These are phyloP conservation scores for Bergia sp. DNA, from an alignment of 92 coral and sea anemone species.

Conservation along the genomic window DNA sequence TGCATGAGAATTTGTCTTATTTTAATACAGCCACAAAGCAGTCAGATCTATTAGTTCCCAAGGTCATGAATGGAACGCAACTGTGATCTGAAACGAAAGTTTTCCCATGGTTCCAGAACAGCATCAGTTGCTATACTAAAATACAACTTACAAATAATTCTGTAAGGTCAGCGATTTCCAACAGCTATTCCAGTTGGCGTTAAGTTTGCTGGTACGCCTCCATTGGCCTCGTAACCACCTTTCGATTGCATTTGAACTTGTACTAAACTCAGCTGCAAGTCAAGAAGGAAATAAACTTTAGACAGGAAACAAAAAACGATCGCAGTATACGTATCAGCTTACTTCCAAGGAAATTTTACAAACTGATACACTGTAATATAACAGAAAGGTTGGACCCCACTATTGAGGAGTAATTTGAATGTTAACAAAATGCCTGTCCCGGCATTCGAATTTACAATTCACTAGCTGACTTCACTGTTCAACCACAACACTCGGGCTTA, in stretches of 20 bases:
- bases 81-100: neutral
- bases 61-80: neutral
- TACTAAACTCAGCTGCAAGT: constrained; percentile 71
- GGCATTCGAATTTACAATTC: constrained; percentile 5
- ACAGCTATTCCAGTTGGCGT: constrained; percentile 81
- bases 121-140: neutral
- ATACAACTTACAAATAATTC: constrained; percentile 50
- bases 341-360: neutral
- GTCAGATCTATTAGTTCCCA: constrained; percentile 13
- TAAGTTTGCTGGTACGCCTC: constrained; percentile 50
- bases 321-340: neutral
- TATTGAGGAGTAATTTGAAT: neutral
- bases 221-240: constrained; percentile 74
- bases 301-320: neutral
- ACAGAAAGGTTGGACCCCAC: neutral
- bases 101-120: neutral
- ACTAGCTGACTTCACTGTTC: constrained; percentile 1
- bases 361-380: neutral
- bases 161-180: constrained; percentile 49
- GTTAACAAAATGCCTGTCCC: neutral
- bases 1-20: neutral
- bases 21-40: neutral
- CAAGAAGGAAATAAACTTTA: neutral
- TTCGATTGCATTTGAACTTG: constrained; percentile 91
- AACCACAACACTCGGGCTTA: constrained; percentile 8